Evolutionary conservation across 2,888 invertebrate species (phyloP).

Genomic region (Lepetodrilus schrolli): DNA sequence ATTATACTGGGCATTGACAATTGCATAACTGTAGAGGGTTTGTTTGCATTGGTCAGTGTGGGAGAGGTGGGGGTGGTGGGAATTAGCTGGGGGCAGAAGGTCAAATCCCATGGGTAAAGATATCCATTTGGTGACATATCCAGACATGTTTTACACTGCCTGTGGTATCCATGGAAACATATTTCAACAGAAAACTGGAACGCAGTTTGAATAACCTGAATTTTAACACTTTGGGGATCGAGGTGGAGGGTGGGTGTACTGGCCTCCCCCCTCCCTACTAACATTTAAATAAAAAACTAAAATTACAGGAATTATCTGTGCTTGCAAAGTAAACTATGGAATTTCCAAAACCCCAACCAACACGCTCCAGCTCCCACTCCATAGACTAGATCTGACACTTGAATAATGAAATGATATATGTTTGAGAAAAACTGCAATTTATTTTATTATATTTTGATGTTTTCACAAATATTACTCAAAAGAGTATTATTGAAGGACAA

Average conservation of each 20-base stretch:
- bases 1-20: constrained; percentile 27
- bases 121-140: background rate
- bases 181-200: background rate
- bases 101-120: no score
- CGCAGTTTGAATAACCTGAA: background rate
- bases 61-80: background rate
- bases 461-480: background rate
- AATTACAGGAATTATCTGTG: no score
- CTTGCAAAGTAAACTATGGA: no score
- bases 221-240: no score
- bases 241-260: no score
- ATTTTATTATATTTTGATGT: background rate
- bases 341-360: background rate
- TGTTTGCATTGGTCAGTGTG: constrained; percentile 7
- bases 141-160: background rate
- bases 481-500: background rate
- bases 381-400: no score
- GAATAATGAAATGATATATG: no score
- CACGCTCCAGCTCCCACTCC: no score
- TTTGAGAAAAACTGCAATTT: background rate
- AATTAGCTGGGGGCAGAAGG: constrained; percentile 4
- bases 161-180: background rate
- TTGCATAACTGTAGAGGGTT: background rate
- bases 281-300: no score
- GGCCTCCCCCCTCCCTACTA: no score